A percentile compares a stretch with the other conserved stretches of the same genome.
phyloP scores from a whole-genome alignment of 1,140 invertebrate genomes.

The Chrysomallon squamiferum region DNA sequence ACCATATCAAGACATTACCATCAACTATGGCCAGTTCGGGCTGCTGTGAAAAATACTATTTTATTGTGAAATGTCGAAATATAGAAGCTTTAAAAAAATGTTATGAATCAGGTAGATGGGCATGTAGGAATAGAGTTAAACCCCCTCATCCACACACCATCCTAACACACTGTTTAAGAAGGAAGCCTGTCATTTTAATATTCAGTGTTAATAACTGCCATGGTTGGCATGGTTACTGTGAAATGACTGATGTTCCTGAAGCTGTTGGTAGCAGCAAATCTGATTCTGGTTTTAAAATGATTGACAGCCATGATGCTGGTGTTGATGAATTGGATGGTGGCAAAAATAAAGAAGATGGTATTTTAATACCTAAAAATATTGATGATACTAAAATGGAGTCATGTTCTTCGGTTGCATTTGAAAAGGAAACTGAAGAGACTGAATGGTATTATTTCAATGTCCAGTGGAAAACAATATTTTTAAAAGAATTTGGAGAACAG shows the following conservation, averaged over 20 bases:
- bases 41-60: conserved; percentile 22
- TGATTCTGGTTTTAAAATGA: background rate
- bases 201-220: conserved; percentile 53
- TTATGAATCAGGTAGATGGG: conserved; percentile 34
- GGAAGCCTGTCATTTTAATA: conserved; percentile 39
- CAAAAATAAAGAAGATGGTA: background rate
- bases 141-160: conserved; percentile 38
- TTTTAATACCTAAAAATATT: background rate
- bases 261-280: background rate
- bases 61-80: conserved; percentile 45
- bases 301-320: background rate
- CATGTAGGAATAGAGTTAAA: conserved; percentile 33
- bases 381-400: background rate
- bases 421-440: background rate
- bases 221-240: conserved; percentile 53
- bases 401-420: no score
- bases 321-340: background rate
- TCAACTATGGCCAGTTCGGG: background rate
- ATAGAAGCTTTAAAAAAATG: conserved; percentile 34
- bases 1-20: no score
- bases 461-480: conserved; percentile 36
- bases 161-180: conserved; percentile 21
- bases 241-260: conserved; percentile 20
- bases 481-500: conserved; percentile 37
- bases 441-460: conserved; percentile 45